A percentile compares a stretch with the other conserved stretches of the same genome.
Conservation (phyloP, 2,888 invertebrate genomes). For the Drosophila paranaensis region DNA sequence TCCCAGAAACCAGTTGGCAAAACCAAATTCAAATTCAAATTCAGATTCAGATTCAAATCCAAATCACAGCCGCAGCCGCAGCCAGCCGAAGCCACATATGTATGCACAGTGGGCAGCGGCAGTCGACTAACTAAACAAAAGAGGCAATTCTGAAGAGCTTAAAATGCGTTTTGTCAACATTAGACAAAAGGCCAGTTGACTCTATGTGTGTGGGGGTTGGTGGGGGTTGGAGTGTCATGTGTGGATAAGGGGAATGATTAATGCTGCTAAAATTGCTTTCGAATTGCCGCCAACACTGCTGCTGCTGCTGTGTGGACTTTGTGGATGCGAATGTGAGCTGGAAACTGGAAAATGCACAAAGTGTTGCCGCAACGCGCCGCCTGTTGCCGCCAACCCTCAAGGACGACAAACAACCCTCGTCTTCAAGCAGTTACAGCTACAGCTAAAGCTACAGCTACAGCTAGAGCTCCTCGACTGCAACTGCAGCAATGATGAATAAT, state of each 20-base stretch:
- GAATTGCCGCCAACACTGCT: constrained; percentile 60
- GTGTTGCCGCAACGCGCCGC: constrained; percentile 43
- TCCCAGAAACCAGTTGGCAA: constrained; percentile 3
- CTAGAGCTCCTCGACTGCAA: constrained; percentile 21
- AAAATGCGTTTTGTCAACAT: constrained; percentile 83
- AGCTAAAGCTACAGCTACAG: background rate
- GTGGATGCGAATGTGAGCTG: constrained; percentile 30
- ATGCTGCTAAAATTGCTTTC: constrained; percentile 79
- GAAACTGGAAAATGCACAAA: constrained; percentile 65
- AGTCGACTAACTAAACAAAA: constrained; percentile 68
- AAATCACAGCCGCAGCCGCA: constrained; percentile 42
- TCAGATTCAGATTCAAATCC: constrained; percentile 45
- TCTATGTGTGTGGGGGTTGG: constrained; percentile 3
- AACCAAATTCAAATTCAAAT: constrained; percentile 17
- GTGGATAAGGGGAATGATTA: constrained; percentile 68
- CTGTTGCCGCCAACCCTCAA: constrained; percentile 70
- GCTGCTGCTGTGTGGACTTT: constrained; percentile 28
- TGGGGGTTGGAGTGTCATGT: constrained; percentile 32
- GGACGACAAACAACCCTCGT: constrained; percentile 64
- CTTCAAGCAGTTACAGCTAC: constrained; percentile 20
- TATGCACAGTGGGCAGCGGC: constrained; percentile 34
- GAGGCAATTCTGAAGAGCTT: constrained; percentile 75
- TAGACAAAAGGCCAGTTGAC: constrained; percentile 48
- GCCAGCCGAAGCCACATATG: constrained; percentile 12
- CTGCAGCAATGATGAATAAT: constrained; percentile 66